Evolutionary conservation across 2,113 vertebrate genomes (phyloP).

Genomic region (Microtus richardsoni): DNA sequence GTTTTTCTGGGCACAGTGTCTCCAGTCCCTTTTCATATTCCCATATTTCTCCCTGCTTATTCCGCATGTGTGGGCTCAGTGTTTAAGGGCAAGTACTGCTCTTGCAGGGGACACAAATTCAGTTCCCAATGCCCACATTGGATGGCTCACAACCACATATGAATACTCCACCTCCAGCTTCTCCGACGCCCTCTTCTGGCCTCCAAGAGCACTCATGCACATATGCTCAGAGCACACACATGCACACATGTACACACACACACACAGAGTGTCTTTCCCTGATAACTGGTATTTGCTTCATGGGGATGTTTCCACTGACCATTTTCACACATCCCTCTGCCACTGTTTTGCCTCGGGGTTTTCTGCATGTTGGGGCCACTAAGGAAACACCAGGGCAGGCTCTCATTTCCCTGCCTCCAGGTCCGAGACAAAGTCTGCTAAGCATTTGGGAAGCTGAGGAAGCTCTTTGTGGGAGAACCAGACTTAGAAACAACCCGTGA

Average conservation of each 20-base stretch:
- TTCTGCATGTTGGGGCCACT: neutral
- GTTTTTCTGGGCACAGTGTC: neutral
- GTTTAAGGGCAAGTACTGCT: neutral
- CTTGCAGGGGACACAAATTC: neutral
- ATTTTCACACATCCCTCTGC: neutral
- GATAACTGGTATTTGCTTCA: neutral
- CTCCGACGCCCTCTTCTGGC: neutral
- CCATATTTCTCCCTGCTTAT: neutral
- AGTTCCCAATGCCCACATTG: neutral
- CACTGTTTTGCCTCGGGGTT: neutral
- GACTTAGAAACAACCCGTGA: neutral
- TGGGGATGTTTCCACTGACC: neutral
- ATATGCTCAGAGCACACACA: neutral
- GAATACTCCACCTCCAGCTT: neutral
- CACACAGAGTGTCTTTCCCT: neutral
- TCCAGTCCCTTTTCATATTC: slow-evolving; percentile 13
- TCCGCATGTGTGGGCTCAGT: neutral
- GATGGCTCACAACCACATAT: neutral
- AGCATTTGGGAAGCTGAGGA: neutral
- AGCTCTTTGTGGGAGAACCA: neutral
- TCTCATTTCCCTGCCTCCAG: neutral
- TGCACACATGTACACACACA: too few relatives aligned
- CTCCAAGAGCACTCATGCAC: neutral
- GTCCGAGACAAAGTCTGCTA: neutral
- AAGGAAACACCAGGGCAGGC: neutral